These are phyloP conservation scores for Trilocha varians DNA, from an alignment of 2,888 invertebrate species.

Conservation along the genomic window DNA sequence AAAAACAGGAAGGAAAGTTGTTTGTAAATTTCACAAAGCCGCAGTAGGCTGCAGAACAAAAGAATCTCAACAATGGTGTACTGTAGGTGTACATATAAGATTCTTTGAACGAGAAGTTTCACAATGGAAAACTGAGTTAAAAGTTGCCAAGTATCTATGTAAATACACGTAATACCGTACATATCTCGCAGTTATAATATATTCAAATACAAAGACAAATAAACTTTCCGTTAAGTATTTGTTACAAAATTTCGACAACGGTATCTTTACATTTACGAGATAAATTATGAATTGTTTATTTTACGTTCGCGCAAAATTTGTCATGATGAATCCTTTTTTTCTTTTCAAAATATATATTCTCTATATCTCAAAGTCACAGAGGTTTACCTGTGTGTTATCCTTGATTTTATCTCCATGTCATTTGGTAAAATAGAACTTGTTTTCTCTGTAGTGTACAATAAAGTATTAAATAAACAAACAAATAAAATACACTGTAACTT, in stretches of 20 bases:
- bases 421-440: too few species aligned
- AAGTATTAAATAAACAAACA: too few species aligned
- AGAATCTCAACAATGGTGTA: background rate
- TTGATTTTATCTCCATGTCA: too few species aligned
- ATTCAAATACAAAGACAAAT: background rate
- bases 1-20: constrained; percentile 1
- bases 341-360: too few species aligned
- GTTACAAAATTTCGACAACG: background rate
- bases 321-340: too few species aligned
- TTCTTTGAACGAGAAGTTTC: constrained; percentile 15
- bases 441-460: too few species aligned
- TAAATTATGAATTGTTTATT: too few species aligned
- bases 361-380: too few species aligned
- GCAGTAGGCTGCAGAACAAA: background rate
- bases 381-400: too few species aligned
- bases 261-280: too few species aligned
- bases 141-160: constrained; percentile 7
- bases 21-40: background rate
- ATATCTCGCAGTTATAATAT: constrained; percentile 3
- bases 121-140: constrained; percentile 11
- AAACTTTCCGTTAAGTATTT: background rate
- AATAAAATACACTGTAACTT: too few species aligned
- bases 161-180: background rate
- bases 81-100: background rate
- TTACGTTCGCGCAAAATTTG: too few species aligned